Conservation (phyloP, 2,113 vertebrate genomes). For the Sclerurus mexicanus region DNA sequence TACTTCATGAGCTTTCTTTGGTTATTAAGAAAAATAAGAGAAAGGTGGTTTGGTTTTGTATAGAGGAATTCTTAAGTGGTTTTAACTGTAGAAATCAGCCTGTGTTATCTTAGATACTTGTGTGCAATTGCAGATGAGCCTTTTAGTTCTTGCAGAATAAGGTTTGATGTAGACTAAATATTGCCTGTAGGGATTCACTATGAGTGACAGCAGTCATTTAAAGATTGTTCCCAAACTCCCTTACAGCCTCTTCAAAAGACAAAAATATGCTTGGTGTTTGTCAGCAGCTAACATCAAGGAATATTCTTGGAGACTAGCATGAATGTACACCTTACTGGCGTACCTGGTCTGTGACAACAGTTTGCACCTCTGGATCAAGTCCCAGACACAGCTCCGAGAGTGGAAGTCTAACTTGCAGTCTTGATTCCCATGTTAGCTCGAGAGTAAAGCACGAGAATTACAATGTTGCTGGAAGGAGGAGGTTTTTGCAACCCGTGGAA, state of each 20-base stretch:
- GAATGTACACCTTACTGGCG: background rate
- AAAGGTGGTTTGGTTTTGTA: background rate
- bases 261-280: background rate
- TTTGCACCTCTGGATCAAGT: background rate
- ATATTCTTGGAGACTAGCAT: background rate
- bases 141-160: background rate
- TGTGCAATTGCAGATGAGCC: background rate
- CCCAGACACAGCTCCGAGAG: accelerated
- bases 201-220: background rate
- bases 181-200: background rate
- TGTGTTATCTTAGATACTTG: background rate
- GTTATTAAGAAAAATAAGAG: background rate
- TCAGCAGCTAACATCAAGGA: background rate
- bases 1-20: background rate
- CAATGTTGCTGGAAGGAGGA: background rate
- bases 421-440: background rate
- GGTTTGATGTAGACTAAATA: background rate
- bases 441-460: background rate
- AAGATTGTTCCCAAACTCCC: background rate
- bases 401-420: background rate
- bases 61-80: background rate
- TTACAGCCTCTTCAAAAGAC: background rate
- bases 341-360: background rate
- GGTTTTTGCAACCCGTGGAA: background rate
- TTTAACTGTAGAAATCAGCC: background rate